phyloP scores from a whole-genome alignment of 2,113 vertebrate species.

The Mesocricetus auratus region DNA sequence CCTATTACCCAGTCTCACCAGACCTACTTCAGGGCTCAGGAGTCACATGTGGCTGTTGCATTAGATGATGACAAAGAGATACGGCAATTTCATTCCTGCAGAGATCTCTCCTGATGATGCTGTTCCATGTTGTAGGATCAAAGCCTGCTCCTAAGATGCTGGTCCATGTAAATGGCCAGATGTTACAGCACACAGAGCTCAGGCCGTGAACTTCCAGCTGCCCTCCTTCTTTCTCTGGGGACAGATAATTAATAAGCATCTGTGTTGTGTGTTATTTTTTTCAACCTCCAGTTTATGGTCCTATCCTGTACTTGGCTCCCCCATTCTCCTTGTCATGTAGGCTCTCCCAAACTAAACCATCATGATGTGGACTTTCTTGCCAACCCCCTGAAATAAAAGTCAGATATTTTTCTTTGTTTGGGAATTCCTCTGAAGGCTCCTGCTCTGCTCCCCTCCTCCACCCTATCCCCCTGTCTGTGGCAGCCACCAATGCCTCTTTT shows the following conservation, averaged over 20 bases:
- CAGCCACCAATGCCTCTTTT: neutral
- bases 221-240: neutral
- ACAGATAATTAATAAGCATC: neutral
- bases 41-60: neutral
- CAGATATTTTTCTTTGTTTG: neutral
- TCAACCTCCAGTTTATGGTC: neutral
- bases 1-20: neutral
- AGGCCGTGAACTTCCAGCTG: neutral
- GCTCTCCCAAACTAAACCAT: neutral
- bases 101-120: neutral
- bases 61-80: rapidly evolving
- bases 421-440: neutral
- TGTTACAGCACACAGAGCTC: neutral
- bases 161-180: neutral
- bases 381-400: neutral
- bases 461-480: too few species aligned
- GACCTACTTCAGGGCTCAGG: neutral
- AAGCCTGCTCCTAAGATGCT: neutral
- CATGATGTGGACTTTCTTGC: too few species aligned
- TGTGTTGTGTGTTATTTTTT: neutral
- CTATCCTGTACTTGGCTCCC: neutral
- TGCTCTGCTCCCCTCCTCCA: neutral
- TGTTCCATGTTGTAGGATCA: neutral
- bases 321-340: neutral
- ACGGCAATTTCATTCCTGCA: too few species aligned